These are phyloP conservation scores for Todiramphus saurophagus DNA, from an alignment of 2,113 vertebrate genomes.

Conservation along the genomic window DNA sequence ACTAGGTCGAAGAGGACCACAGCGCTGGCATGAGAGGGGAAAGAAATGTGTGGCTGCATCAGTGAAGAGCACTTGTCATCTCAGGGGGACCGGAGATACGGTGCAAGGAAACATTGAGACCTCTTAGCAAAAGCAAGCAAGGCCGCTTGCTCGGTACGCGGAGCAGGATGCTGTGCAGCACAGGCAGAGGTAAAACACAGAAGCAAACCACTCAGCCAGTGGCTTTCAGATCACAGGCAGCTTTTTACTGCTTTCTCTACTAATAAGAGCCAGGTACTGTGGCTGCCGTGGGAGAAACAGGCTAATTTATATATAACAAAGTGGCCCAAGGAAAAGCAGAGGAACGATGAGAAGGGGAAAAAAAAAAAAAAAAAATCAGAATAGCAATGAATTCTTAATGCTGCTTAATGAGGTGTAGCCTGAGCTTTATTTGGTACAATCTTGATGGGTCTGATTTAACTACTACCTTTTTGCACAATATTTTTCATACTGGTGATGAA, in stretches of 20 bases:
- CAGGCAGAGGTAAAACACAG: background rate
- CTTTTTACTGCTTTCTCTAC: background rate
- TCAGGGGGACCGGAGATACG: background rate
- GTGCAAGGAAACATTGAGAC: background rate
- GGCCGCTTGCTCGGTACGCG: background rate
- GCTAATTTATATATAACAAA: background rate
- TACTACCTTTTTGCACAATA: background rate
- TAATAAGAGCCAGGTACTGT: background rate
- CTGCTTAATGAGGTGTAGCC: background rate
- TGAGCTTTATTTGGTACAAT: background rate
- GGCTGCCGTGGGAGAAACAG: background rate
- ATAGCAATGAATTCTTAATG: background rate
- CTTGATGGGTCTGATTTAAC: conserved; percentile 5
- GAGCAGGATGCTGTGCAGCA: background rate
- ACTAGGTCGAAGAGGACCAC: background rate
- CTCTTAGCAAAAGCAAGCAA: background rate
- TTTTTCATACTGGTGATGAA: background rate
- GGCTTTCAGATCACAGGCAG: background rate
- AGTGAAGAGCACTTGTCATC: background rate
- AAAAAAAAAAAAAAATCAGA: background rate
- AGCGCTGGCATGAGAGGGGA: background rate
- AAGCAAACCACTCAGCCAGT: background rate
- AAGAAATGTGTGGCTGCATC: background rate
- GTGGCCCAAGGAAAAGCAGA: background rate
- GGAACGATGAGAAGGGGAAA: background rate